phyloP scores from a whole-genome alignment of 53 echinoderm and acorn worm species.

The Echinometra lucunter region DNA sequence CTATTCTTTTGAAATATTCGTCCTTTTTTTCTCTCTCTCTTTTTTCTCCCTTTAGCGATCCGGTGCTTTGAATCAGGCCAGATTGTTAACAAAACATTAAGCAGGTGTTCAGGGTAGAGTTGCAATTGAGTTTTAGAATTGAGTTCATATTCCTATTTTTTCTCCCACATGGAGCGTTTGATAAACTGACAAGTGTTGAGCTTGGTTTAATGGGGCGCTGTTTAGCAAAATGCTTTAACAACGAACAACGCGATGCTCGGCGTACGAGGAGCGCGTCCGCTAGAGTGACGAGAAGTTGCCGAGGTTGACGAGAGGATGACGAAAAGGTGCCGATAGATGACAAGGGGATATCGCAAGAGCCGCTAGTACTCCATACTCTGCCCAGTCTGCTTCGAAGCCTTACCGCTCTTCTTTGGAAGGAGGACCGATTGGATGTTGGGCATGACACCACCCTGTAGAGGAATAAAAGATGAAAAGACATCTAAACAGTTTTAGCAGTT shows the following conservation, averaged over 20 bases:
- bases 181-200: background rate
- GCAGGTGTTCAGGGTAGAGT: too few species aligned
- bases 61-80: too few species aligned
- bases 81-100: too few species aligned
- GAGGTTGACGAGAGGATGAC: background rate
- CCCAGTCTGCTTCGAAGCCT: constrained; percentile 63
- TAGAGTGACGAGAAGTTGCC: background rate
- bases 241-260: background rate
- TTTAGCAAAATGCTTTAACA: background rate
- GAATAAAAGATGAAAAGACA: background rate
- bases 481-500: too few species aligned
- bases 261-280: background rate
- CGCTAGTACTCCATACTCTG: constrained; percentile 79
- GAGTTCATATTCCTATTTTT: background rate
- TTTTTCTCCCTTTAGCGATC: too few species aligned
- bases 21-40: too few species aligned
- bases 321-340: background rate
- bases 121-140: too few species aligned
- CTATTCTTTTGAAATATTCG: too few species aligned
- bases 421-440: constrained; percentile 81
- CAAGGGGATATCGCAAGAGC: background rate
- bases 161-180: background rate
- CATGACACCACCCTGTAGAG: constrained; percentile 79
- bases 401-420: constrained; percentile 81
- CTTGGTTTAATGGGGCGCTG: background rate